phyloP scores from a whole-genome alignment of 1,140 invertebrate genomes.

The Cepaea nemoralis region DNA sequence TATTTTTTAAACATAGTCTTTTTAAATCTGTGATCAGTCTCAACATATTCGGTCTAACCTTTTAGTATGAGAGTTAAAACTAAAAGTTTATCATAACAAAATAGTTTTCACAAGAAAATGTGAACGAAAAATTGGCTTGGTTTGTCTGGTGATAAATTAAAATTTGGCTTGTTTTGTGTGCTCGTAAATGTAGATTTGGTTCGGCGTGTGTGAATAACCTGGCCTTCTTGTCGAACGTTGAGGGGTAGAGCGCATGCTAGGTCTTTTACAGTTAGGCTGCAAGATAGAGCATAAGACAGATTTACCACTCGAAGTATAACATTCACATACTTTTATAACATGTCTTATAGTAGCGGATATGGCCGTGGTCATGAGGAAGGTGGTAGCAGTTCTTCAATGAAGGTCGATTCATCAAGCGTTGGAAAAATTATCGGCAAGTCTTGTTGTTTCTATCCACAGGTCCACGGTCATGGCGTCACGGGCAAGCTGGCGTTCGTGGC shows the following conservation, averaged over 20 bases:
- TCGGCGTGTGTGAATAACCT: background rate
- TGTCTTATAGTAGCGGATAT: constrained; percentile 8
- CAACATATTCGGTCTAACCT: too few relatives aligned
- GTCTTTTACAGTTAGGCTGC: too few relatives aligned
- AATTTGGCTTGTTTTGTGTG: too few relatives aligned
- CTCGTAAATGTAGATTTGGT: background rate
- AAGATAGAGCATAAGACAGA: too few relatives aligned
- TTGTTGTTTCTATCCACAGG: background rate
- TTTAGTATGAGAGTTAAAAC: too few relatives aligned
- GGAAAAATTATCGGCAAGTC: constrained; percentile 29
- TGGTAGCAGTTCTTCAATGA: background rate
- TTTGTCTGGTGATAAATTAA: too few relatives aligned
- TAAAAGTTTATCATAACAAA: too few relatives aligned
- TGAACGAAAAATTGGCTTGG: too few relatives aligned
- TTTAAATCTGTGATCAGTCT: too few relatives aligned
- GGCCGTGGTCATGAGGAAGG: background rate
- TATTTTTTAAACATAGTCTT: too few relatives aligned
- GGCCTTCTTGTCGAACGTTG: background rate
- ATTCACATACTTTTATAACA: background rate
- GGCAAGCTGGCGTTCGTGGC: background rate
- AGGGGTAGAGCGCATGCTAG: background rate
- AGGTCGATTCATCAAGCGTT: constrained; percentile 25
- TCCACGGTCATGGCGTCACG: background rate
- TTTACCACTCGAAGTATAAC: too few relatives aligned
- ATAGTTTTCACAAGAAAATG: too few relatives aligned